Evolutionary conservation across 1,140 invertebrate genomes (phyloP), one percentile per base, ranked within the genome.

Genomic region (Microvelia longipes): DNA sequence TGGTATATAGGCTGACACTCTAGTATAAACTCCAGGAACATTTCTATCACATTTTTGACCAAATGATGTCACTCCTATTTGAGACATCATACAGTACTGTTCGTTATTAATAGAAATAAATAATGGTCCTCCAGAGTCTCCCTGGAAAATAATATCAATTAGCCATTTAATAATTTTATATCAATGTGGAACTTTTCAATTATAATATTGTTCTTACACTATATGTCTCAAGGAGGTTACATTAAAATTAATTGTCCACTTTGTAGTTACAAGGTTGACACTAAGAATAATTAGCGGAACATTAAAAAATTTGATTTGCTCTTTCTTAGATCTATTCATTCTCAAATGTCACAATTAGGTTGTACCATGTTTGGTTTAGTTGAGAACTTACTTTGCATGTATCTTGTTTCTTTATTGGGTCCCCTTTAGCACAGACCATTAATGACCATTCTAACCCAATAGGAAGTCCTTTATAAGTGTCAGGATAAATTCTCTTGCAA

Each of bases 51-150:
- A 90, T 35, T 79, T 80, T 72, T 83, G 81, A 0, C 89, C 88
- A 75, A 87, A 87, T 0, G 88, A 87, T 13, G 87, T 88, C 15
- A 91, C 78, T 30, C 88, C 89, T 19, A 89, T 80, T 2, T 88
- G 76, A n/a, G 77, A 79, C 73, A 80, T 82, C 66, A 80, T 74
- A 73, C 84, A 85, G 24, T 78, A 75, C 70, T 80, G 80, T 66
- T 76, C 77, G 0, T 50, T 63, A 26, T 77, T 76, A 13, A 78
- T 71, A 68, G 81, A 73, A 69, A 86, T 80, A 50, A 50, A 50
- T 14, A 89, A 74, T 0, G 88, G 87, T 0, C 88, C 88, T 30
- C 90, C 90, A 1, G 89, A 91, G 74, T 92, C 90, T 25, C 90
- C 90, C 82, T 90, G 80, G 74, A 69, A 71, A 76, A 66, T 67